A percentile compares a stretch with the other conserved stretches of the same genome.
These are phyloP conservation scores for Thymelicus lineola DNA, from an alignment of 2,888 invertebrate species.

Conservation along the genomic window DNA sequence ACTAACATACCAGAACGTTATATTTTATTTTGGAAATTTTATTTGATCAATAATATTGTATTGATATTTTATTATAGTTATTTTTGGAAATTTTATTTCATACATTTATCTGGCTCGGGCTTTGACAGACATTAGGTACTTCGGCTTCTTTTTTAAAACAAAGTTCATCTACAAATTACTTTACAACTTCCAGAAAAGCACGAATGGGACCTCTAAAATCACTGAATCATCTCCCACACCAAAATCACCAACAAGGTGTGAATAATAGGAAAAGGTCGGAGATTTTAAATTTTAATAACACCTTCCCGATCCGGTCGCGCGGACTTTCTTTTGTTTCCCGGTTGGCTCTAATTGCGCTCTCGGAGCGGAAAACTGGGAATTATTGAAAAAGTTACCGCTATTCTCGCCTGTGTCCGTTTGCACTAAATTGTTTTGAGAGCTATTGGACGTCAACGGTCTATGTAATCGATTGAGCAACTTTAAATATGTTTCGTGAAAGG, in stretches of 20 bases:
- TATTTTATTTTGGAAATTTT: no score
- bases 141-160: no score
- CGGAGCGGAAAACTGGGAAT: slow-evolving; percentile 62
- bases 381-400: slow-evolving; percentile 72
- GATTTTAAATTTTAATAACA: slow-evolving; percentile 36
- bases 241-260: background rate
- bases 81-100: no score
- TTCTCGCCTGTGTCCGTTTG: slow-evolving; percentile 43
- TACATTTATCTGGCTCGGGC: no score
- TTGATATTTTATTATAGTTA: no score
- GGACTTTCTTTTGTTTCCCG: slow-evolving; percentile 54
- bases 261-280: slow-evolving; percentile 20
- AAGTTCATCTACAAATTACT: no score
- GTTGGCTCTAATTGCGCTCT: slow-evolving; percentile 64
- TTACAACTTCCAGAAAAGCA: no score
- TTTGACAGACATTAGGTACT: no score
- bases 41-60: no score
- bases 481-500: no score
- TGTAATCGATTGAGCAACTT: slow-evolving; percentile 3
- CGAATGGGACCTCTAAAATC: background rate
- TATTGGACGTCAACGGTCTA: background rate
- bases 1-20: background rate
- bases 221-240: background rate
- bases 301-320: slow-evolving; percentile 19
- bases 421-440: slow-evolving; percentile 31